Base-by-base conservation (phyloP, 1,140 invertebrate genomes). In the Hirudo medicinalis region DNA sequence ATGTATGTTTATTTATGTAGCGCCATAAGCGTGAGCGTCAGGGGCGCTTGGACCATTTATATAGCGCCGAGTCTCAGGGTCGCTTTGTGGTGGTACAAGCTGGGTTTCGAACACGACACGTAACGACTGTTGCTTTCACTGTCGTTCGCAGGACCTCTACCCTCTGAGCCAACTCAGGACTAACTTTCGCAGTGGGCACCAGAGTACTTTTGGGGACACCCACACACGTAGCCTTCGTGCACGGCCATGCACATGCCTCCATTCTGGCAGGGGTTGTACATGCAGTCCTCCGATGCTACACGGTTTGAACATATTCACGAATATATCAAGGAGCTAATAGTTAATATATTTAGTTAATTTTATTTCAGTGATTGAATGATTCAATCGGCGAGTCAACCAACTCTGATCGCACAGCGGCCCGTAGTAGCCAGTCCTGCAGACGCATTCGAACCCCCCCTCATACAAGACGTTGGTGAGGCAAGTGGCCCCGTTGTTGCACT, bases 391-490 rank as follows among this genome's bases (percentile, higher is more conserved):
- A 49, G 3, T 49, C 43, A 49, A 63, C 57, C 22, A 22, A 63
- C 57, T 63, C 15, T 63, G 57, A n/a, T 63, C 57, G 29, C 57
- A 63, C 3, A 63, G 57, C 8, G 57, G 57, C 0, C 57, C 57
- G 29, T 25, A 63, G 29, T 19, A 32, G 8, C 57, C 57, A 22
- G 22, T 32, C 11, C 11, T 63, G 29, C 57, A 63, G 57, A 63
- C 20, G 57, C 57, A 63, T 32, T 63, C 57, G 57, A 63, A 63
- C 1, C 57, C 57, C 19, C 57, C 57, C 29, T 63, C 57, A 15
- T 63, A 63, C 57, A 63, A 63, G 22, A 63, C 22, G 57, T 63
- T 63, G 11, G 57, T 63, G 3, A 63, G 22, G 20, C 57, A 63
- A 63, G 57, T 63, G 57, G 57, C 57, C 13, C 29, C 22, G 29